phyloP scores from a whole-genome alignment of 2,113 vertebrate genomes.

The Larimichthys polyactis region DNA sequence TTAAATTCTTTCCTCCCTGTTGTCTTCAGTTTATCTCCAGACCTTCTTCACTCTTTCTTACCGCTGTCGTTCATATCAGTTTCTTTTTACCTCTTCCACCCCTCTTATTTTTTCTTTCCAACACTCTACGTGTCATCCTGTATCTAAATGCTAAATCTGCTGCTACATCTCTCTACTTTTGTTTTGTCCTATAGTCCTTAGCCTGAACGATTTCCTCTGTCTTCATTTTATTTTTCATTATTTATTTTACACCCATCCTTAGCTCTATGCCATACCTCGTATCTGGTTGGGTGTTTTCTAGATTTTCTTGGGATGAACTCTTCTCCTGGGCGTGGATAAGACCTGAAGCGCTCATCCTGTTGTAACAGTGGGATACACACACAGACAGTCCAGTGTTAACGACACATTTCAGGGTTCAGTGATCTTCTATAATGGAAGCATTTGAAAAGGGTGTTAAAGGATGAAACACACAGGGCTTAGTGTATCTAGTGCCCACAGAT shows the following conservation, averaged over 20 bases:
- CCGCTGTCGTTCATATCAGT: not conserved
- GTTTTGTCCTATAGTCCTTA: slow-evolving; percentile 7
- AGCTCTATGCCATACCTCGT: slow-evolving; percentile 87
- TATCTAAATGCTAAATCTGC: not conserved
- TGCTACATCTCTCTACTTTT: not conserved
- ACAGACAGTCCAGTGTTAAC: slow-evolving; percentile 44
- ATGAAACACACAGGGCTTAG: not conserved
- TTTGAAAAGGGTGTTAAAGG: slow-evolving; percentile 11
- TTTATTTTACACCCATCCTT: not conserved
- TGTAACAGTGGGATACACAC: slow-evolving; percentile 49
- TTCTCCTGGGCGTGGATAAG: slow-evolving; percentile 86
- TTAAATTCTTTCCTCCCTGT: slow-evolving; percentile 16
- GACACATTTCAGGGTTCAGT: slow-evolving; percentile 43
- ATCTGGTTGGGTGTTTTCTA: slow-evolving; percentile 93
- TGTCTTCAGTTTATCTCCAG: not conserved
- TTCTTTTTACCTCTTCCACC: slow-evolving; percentile 1
- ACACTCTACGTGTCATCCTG: slow-evolving; percentile 2
- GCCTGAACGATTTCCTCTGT: no score
- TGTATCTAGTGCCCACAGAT: not conserved
- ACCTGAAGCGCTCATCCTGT: slow-evolving; percentile 90
- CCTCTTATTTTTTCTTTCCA: slow-evolving; percentile 3
- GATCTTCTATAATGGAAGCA: slow-evolving; percentile 6
- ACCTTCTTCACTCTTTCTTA: not conserved
- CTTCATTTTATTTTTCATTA: slow-evolving; percentile 8
- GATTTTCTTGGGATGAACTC: slow-evolving; percentile 88